Conservation (phyloP, 2,113 vertebrate species). For the Triplophysa rosa region DNA sequence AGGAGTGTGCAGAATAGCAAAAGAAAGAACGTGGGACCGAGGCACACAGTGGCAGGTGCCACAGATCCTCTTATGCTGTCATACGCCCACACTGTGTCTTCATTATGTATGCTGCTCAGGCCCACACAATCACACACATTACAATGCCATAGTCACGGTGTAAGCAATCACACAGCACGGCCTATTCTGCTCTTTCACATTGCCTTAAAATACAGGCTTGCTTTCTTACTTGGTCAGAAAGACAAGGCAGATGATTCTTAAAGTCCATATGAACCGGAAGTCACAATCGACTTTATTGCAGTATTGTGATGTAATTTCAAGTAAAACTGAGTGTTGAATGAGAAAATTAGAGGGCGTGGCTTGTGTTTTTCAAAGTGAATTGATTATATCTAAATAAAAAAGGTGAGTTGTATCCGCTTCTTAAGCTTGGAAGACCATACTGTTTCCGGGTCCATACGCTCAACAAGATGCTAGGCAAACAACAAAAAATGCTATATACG, state of each 20-base stretch:
- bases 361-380: no score
- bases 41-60: slow-evolving; percentile 52
- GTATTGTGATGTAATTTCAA: no score
- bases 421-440: no score
- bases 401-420: no score
- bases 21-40: slow-evolving; percentile 46
- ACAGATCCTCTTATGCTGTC: slow-evolving; percentile 40
- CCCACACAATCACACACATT: slow-evolving; percentile 39
- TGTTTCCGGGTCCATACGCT: no score
- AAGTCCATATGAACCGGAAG: no score
- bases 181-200: not conserved
- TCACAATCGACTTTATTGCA: no score
- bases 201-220: not conserved
- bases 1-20: slow-evolving; percentile 12
- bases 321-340: no score
- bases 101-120: slow-evolving; percentile 55
- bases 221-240: not conserved
- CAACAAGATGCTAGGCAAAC: no score
- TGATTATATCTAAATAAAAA: no score
- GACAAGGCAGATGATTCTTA: not conserved
- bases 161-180: slow-evolving; percentile 34
- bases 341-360: no score
- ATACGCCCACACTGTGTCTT: slow-evolving; percentile 47
- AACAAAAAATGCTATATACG: no score
- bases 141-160: slow-evolving; percentile 47